Conservation (phyloP, 2,888 invertebrate species). For the Mylabris sibirica region DNA sequence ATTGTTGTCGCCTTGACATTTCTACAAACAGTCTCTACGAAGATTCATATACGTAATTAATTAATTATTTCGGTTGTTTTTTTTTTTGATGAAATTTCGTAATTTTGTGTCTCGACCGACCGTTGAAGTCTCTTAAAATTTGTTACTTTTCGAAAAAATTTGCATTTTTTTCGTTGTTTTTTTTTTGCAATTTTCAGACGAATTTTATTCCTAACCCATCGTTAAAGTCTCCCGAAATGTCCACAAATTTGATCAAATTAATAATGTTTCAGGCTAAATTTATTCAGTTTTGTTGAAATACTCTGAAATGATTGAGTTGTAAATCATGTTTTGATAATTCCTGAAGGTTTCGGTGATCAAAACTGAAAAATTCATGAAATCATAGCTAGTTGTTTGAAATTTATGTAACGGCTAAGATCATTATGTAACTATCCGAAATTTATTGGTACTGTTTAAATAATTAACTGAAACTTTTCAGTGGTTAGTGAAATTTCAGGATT, state of each 20-base stretch:
- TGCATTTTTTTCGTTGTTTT: not conserved
- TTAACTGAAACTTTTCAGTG: not conserved
- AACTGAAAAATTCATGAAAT: not conserved
- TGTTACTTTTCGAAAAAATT: not conserved
- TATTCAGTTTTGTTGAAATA: not conserved
- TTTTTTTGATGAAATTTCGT: too few species aligned
- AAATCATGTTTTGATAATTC: not conserved
- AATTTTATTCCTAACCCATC: not conserved
- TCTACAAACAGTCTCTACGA: too few species aligned
- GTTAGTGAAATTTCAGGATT: not conserved
- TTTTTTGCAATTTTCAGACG: not conserved
- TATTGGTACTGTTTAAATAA: not conserved
- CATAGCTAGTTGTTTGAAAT: too few species aligned
- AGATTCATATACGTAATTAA: too few species aligned
- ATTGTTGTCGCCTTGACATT: constrained; percentile 13
- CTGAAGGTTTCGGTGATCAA: not conserved
- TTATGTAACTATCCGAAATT: not conserved
- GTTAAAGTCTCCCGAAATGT: not conserved
- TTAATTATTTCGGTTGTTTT: too few species aligned
- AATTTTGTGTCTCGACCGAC: not conserved
- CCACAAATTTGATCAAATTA: not conserved
- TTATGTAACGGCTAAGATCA: too few species aligned
- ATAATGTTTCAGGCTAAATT: too few species aligned
- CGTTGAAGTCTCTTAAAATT: not conserved
- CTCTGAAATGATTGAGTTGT: too few species aligned